Evolutionary conservation across 2,113 vertebrate species (phyloP).

Genomic region (Eidolon helvum): DNA sequence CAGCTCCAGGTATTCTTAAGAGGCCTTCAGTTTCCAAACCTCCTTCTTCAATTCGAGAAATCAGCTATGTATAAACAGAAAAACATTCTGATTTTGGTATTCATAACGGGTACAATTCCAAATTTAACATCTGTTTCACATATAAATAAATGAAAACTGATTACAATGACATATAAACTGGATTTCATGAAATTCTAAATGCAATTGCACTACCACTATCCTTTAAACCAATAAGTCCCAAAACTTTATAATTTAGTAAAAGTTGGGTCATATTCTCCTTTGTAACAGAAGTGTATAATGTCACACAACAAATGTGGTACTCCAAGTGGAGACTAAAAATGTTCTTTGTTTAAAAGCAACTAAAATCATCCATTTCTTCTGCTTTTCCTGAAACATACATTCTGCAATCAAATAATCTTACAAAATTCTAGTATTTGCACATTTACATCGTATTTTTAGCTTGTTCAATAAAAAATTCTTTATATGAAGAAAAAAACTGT

Average conservation of each 20-base stretch:
- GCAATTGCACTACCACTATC: background rate
- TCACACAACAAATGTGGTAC: slow-evolving; percentile 34
- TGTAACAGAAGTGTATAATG: slow-evolving; percentile 16
- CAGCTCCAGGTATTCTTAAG: slow-evolving; percentile 93
- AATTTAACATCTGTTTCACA: slow-evolving; percentile 28
- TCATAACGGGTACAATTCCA: slow-evolving; percentile 8
- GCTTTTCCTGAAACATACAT: slow-evolving; percentile 9
- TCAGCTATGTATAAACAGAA: slow-evolving; percentile 86
- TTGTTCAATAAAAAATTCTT: slow-evolving; percentile 43
- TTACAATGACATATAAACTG: background rate
- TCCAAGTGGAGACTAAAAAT: slow-evolving; percentile 9
- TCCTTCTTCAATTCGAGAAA: slow-evolving; percentile 92
- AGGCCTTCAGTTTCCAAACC: slow-evolving; percentile 95
- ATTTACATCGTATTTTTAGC: background rate
- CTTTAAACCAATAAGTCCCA: background rate
- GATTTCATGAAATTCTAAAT: background rate
- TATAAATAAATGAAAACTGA: slow-evolving; percentile 35
- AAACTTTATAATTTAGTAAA: slow-evolving; percentile 32
- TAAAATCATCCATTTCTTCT: slow-evolving; percentile 4
- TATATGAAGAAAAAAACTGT: background rate
- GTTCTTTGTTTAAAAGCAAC: slow-evolving; percentile 32
- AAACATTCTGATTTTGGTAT: slow-evolving; percentile 41
- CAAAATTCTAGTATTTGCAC: slow-evolving; percentile 21
- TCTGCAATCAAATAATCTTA: slow-evolving; percentile 31
- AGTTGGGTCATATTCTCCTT: background rate